Conservation (phyloP, 2,797 vertebrate genomes). For the Poecilia velifera region DNA sequence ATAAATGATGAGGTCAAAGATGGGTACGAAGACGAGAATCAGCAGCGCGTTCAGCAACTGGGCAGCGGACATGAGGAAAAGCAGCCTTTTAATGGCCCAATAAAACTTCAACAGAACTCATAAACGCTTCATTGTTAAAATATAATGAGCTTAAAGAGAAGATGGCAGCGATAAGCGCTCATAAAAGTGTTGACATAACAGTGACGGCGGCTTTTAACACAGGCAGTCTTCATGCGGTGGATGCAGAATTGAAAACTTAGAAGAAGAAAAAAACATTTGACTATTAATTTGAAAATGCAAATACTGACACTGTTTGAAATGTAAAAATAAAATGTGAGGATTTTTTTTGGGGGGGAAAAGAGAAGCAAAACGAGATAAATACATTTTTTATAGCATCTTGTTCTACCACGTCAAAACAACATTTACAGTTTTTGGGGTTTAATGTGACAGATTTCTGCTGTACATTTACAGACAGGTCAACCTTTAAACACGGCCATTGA, state of each 20-base stretch:
- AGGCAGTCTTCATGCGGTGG: neutral
- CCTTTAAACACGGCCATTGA: neutral
- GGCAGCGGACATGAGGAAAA: conserved; percentile 41
- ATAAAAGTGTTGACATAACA: conserved; percentile 29
- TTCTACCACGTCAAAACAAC: neutral
- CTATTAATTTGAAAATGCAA: too few species aligned
- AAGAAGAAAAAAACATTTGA: neutral
- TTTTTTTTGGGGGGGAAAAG: neutral
- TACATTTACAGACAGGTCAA: conserved; percentile 2
- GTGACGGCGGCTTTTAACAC: conserved; percentile 2
- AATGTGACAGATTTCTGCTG: conserved; percentile 1
- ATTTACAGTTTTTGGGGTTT: neutral
- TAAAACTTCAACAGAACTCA: conserved; percentile 26
- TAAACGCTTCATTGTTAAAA: conserved; percentile 30
- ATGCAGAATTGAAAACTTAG: neutral
- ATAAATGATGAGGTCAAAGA: conserved; percentile 94
- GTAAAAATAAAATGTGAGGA: neutral
- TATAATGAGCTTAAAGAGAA: conserved; percentile 19
- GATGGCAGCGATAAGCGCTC: conserved; percentile 21
- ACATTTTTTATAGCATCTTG: neutral
- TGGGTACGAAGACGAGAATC: conserved; percentile 92
- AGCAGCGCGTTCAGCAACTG: conserved; percentile 95
- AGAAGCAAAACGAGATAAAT: neutral
- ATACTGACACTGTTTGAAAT: too few species aligned
- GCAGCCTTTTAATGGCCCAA: conserved; percentile 23